Conservation (phyloP, 2,888 invertebrate species). For the Sisyra nigra region DNA sequence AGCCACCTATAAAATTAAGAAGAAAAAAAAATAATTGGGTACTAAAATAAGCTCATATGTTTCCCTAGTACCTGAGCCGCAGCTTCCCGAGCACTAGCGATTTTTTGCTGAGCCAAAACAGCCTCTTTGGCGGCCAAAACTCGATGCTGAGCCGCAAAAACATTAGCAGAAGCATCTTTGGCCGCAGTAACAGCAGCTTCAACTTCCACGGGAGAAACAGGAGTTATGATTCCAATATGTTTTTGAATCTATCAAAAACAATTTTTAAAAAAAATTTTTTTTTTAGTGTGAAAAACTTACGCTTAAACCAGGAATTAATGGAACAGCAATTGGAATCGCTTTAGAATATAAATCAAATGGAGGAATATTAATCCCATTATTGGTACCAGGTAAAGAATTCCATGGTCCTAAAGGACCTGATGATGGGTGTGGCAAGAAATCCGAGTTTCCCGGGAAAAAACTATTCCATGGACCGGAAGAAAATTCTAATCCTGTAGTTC, state of each 20-base stretch:
- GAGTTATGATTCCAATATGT: constrained; percentile 16
- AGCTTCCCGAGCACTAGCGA: constrained; percentile 58
- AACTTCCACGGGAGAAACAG: constrained; percentile 43
- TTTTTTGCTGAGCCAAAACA: constrained; percentile 51
- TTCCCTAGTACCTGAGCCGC: constrained; percentile 37
- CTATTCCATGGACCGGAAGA: background rate
- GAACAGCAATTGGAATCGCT: too few relatives aligned
- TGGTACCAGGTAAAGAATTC: too few relatives aligned
- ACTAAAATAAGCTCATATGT: too few relatives aligned
- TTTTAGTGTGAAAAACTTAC: too few relatives aligned
- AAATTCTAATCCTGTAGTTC: background rate
- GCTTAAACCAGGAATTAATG: too few relatives aligned
- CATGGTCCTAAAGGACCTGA: too few relatives aligned
- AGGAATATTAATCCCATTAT: too few relatives aligned
- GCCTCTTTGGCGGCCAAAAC: constrained; percentile 58
- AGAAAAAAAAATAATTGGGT: too few relatives aligned
- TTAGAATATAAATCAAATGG: too few relatives aligned
- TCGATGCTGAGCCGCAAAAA: constrained; percentile 53
- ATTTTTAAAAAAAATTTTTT: background rate
- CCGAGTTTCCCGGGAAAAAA: background rate
- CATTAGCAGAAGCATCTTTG: constrained; percentile 54
- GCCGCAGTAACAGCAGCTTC: constrained; percentile 56
- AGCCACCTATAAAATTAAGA: constrained; percentile 13
- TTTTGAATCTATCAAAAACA: background rate
- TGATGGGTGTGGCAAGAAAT: too few relatives aligned